A percentile compares a stretch with the other conserved stretches of the same genome.
Evolutionary conservation across 30 jellyfish, hydroid and myxozoan species (phyloP).

Genomic region (Aurelia sp.): DNA sequence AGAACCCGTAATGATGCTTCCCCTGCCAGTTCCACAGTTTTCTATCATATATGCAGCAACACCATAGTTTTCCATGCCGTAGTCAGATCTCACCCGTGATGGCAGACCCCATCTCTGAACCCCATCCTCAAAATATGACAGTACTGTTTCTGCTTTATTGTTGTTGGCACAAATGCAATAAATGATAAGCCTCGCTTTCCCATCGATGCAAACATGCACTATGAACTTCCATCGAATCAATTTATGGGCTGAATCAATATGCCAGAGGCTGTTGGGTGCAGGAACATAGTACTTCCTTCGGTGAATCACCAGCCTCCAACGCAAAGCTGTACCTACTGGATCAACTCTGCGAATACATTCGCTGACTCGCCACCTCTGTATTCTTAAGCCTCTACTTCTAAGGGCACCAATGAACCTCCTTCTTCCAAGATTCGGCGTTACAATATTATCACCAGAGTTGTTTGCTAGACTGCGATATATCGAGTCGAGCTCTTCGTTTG

Average conservation of each 20-base stretch:
- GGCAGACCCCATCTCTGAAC: conserved; percentile 42
- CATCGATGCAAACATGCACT: conserved; percentile 34
- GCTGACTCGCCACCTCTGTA: conserved; percentile 32
- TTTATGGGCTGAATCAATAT: conserved; percentile 30
- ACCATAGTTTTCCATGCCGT: conserved; percentile 17
- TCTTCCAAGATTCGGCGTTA: conserved; percentile 42
- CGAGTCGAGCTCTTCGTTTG: conserved; percentile 37
- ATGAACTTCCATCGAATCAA: conserved; percentile 21
- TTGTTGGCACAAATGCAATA: conserved; percentile 24
- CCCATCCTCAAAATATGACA: conserved; percentile 13
- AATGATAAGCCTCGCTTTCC: conserved; percentile 22
- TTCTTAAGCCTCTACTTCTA: conserved; percentile 34
- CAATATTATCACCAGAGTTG: neutral
- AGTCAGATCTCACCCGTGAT: conserved; percentile 35
- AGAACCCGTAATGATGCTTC: conserved; percentile 46
- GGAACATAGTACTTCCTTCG: conserved; percentile 53
- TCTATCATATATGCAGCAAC: conserved; percentile 15
- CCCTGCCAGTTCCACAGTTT: conserved; percentile 22
- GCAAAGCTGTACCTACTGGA: conserved; percentile 54
- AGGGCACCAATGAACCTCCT: conserved; percentile 45
- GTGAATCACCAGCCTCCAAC: conserved; percentile 48
- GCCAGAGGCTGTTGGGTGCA: conserved; percentile 33
- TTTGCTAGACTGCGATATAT: conserved; percentile 23
- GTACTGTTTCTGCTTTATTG: conserved; percentile 45
- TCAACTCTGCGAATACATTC: conserved; percentile 49